Evolutionary conservation across 1,140 invertebrate genomes (phyloP).

Genomic region (Scaptomyza montana): DNA sequence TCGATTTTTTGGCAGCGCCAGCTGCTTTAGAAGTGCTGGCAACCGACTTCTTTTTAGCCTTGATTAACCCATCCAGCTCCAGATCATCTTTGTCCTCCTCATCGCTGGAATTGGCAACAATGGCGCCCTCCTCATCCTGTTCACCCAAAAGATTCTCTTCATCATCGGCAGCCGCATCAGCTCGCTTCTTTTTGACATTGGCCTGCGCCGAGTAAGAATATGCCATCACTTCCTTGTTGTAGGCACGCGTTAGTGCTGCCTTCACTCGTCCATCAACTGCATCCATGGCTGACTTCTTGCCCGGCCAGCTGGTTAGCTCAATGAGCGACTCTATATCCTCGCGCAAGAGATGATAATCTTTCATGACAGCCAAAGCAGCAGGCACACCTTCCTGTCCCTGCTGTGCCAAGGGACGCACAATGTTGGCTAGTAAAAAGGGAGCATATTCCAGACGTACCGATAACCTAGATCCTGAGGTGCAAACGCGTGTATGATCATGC

Average conservation of each 20-base stretch:
- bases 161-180: constrained; percentile 72
- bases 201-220: constrained; percentile 89
- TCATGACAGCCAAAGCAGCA: constrained; percentile 90
- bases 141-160: constrained; percentile 59
- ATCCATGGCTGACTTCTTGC: constrained; percentile 89
- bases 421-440: constrained; percentile 88
- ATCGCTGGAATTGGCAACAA: constrained; percentile 83
- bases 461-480: constrained; percentile 90
- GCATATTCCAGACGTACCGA: constrained; percentile 94
- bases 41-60: constrained; percentile 83
- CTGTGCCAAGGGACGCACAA: constrained; percentile 89
- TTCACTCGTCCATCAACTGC: constrained; percentile 94
- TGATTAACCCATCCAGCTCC: constrained; percentile 91
- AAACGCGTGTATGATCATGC: constrained; percentile 91
- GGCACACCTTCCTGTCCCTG: constrained; percentile 89
- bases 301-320: constrained; percentile 94
- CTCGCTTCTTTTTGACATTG: constrained; percentile 86
- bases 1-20: constrained; percentile 51
- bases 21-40: constrained; percentile 47
- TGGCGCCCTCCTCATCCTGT: constrained; percentile 64
- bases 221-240: constrained; percentile 92
- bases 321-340: constrained; percentile 95
- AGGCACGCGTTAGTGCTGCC: constrained; percentile 94
- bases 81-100: constrained; percentile 87
- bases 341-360: constrained; percentile 92